Evolutionary conservation across 2,888 invertebrate genomes (phyloP), one percentile per base, ranked within the genome.

Genomic region (Metopia argyrocephala): DNA sequence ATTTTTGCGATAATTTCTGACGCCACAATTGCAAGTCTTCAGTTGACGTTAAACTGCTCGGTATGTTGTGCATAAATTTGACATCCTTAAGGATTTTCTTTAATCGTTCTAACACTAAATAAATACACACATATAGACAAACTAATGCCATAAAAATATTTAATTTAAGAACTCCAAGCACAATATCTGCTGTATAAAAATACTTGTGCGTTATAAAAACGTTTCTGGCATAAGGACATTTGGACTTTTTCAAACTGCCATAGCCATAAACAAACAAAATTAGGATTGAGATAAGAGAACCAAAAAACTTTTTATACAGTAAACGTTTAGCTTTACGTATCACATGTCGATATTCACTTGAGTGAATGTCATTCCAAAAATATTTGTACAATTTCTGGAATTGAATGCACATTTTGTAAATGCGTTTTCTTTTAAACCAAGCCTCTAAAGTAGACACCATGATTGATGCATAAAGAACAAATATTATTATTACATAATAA

Each of bases 1-100:
- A 83, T 4, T 79, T 82, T 0, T 18, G 7, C 2, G 80, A 27
- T 2, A 86, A 59, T 15, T 84, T 82, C 3, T 71, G 27, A 6
- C 85, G 65, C 38, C 85, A 83, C 50, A 83, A 78, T 28, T 20
- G 20, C 18, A 7, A 28, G 18, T 9, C 20, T 1, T 56, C 5
- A 18, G 7, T 6, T 15, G 0, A 12, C 2, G 31, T 6, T 6
- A 31, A 38, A 2, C 38, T 9, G 2, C 12, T 50, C 25, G 66
- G 27, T 4, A 70, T 2, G 9, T 21, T 20, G 18, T 65, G 52
- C 78, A 81, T 76, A 31, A 81, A 15, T 20, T 57, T 45, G 15
- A 75, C 31, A 6, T 74, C 69, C 0, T 73, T 25, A 20, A 83
- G 69, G 2, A 73, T 23, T 0, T 62, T 75, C 1, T 78, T 38